Conservation (phyloP, 1,140 invertebrate genomes). For the Apis mellifera region Amel_HAv3.1 CM009932.2:5428501-5429000, state of each 20-base stretch:
- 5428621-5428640: neutral
- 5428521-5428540: neutral
- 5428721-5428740: neutral
- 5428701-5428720: neutral
- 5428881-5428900: no score
- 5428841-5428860: no score
- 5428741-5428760: neutral
- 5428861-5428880: no score
- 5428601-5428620: constrained; percentile 2
- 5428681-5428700: no score
- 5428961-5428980: neutral
- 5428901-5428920: no score
- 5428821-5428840: no score
- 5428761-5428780: neutral
- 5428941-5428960: no score
- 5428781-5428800: no score
- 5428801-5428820: no score
- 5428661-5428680: constrained; percentile 5
- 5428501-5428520: neutral
- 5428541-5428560: no score
- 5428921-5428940: no score
- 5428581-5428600: neutral
- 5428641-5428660: neutral
- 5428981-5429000: no score
- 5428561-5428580: neutral